Conservation (phyloP, 30 jellyfish, hydroid and myxozoan genomes). For the Hydra vulgaris region DNA sequence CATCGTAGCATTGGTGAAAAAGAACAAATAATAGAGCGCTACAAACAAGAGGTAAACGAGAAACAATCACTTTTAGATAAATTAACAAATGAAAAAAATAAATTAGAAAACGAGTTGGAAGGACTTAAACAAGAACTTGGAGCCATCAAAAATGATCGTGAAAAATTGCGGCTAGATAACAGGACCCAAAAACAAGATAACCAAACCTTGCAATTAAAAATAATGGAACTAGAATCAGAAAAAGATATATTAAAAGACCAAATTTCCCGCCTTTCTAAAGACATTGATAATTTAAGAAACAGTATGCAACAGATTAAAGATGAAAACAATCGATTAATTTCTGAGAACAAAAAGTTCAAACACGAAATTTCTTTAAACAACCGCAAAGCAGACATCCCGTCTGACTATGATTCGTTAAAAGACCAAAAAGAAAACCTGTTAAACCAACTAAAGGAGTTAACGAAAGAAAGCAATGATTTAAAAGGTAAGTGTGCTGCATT, state of each 20-base stretch:
- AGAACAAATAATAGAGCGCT: conserved; percentile 51
- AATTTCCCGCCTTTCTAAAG: conserved; percentile 67
- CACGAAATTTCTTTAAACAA: conserved; percentile 55
- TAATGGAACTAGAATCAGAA: conserved; percentile 83
- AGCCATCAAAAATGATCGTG: conserved; percentile 43
- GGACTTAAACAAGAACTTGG: conserved; percentile 49
- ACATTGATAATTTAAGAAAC: conserved; percentile 41
- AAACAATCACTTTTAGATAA: conserved; percentile 66
- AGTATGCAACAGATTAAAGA: conserved; percentile 38
- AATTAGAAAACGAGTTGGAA: conserved; percentile 59
- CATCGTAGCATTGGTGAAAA: conserved; percentile 49
- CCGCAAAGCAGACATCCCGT: conserved; percentile 52
- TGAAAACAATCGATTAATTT: conserved; percentile 41
- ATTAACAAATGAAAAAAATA: conserved; percentile 41
- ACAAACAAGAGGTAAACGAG: conserved; percentile 48
- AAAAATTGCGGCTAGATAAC: conserved; percentile 50
- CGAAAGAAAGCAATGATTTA: conserved; percentile 44
- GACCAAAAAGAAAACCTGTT: conserved; percentile 61
- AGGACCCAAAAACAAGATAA: conserved; percentile 74
- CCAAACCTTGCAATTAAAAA: conserved; percentile 52
- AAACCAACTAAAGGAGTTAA: conserved; percentile 41
- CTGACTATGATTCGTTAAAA: conserved; percentile 76
- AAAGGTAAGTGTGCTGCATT: conserved; percentile 43
- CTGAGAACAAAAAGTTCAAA: conserved; percentile 65
- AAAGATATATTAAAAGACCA: conserved; percentile 44